These are phyloP conservation scores for Scomberomorus guttatus DNA, from an alignment of 2,797 vertebrate genomes.

Conservation along the genomic window DNA sequence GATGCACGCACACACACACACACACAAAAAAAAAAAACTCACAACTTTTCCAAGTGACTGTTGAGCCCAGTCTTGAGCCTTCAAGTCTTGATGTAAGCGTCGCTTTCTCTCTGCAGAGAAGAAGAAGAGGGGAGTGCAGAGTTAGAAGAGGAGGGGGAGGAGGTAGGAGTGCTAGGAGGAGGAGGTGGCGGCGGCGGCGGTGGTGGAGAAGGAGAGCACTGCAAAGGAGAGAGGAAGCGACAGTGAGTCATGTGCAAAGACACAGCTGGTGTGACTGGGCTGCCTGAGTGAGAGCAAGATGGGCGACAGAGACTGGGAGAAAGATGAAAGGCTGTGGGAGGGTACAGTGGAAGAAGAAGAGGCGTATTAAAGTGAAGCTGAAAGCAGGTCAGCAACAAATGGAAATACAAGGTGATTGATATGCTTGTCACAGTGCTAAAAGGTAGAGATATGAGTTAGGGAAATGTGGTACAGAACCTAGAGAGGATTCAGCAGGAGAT, in stretches of 20 bases:
- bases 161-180: background rate
- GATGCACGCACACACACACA: slow-evolving; percentile 15
- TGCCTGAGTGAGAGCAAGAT: slow-evolving; percentile 68
- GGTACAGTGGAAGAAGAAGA: slow-evolving; percentile 56
- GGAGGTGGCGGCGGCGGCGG: background rate
- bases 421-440: slow-evolving; percentile 66
- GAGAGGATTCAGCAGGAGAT: slow-evolving; percentile 66
- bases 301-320: slow-evolving; percentile 65
- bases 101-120: slow-evolving; percentile 52
- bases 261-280: slow-evolving; percentile 74
- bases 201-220: background rate
- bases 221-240: slow-evolving; percentile 39
- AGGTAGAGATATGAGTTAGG: slow-evolving; percentile 56
- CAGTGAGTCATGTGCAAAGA: slow-evolving; percentile 68
- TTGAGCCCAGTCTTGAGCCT: slow-evolving; percentile 44
- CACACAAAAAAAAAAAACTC: slow-evolving; percentile 23
- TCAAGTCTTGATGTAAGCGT: slow-evolving; percentile 54
- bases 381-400: slow-evolving; percentile 79
- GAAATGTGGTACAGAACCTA: slow-evolving; percentile 53
- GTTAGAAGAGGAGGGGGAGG: slow-evolving; percentile 28
- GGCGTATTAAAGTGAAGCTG: slow-evolving; percentile 64
- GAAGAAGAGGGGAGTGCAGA: slow-evolving; percentile 42
- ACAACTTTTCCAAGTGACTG: slow-evolving; percentile 51
- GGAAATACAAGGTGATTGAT: slow-evolving; percentile 76
- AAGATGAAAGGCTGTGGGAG: slow-evolving; percentile 74